A percentile compares a stretch with the other conserved stretches of the same genome.
These are phyloP conservation scores for Drosophila helvetica DNA, from an alignment of 2,888 invertebrate genomes.

Conservation along the genomic window DNA sequence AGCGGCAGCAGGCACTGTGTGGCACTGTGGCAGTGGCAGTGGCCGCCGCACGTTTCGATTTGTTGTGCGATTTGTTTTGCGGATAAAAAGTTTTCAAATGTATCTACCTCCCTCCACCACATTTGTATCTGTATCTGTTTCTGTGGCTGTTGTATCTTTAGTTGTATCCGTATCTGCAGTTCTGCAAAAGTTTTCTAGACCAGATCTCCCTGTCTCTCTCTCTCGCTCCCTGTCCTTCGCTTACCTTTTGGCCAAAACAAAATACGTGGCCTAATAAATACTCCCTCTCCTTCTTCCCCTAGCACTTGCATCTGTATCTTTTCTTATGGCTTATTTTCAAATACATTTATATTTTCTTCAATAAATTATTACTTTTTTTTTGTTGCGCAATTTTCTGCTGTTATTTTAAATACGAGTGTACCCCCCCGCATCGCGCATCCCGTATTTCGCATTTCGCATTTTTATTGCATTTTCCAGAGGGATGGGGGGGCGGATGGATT, in stretches of 20 bases:
- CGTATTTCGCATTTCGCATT: conserved; percentile 61
- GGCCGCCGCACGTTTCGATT: conserved; percentile 70
- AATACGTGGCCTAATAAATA: conserved; percentile 72
- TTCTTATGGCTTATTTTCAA: too few species aligned
- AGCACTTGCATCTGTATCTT: conserved; percentile 1
- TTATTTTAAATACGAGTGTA: conserved; percentile 75
- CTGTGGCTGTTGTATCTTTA: conserved; percentile 1
- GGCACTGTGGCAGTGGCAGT: conserved; percentile 1
- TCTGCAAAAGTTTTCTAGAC: conserved; percentile 51
- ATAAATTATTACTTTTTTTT: conserved; percentile 77
- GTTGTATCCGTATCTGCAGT: conserved; percentile 24
- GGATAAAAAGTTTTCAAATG: conserved; percentile 74
- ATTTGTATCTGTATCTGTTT: conserved; percentile 19
- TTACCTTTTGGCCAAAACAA: conserved; percentile 68
- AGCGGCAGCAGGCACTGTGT: not conserved
- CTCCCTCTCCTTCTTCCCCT: not conserved
- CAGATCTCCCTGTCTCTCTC: conserved; percentile 10
- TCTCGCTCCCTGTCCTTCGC: conserved; percentile 44
- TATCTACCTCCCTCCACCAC: conserved; percentile 29
- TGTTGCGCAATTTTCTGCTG: conserved; percentile 71
- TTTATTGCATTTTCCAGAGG: conserved; percentile 60
- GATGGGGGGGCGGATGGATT: not conserved
- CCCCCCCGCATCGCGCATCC: too few species aligned
- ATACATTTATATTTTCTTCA: conserved; percentile 53
- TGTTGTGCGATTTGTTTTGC: conserved; percentile 73